These are phyloP conservation scores for Proterorhinus semilunaris DNA, from an alignment of 2,113 vertebrate species.

Conservation along the genomic window DNA sequence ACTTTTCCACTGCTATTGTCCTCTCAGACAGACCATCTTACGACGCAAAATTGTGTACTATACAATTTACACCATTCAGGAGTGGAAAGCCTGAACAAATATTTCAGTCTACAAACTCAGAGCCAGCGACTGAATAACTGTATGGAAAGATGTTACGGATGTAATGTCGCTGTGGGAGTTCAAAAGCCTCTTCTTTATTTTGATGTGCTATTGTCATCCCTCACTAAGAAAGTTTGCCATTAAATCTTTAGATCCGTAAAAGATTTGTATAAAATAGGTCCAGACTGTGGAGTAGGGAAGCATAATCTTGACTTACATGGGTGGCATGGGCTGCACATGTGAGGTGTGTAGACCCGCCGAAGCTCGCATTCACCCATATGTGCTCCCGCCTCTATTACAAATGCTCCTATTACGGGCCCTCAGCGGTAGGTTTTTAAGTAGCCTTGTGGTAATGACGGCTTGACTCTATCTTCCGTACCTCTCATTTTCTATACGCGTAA, in stretches of 20 bases:
- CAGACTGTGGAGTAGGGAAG: no score
- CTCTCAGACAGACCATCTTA: no score
- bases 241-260: no score
- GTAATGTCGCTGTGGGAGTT: not conserved
- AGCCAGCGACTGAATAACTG: not conserved
- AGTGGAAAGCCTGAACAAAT: not conserved
- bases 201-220: no score
- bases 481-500: conserved; percentile 39
- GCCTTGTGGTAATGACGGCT: conserved; percentile 67
- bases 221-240: no score
- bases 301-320: not conserved
- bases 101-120: not conserved
- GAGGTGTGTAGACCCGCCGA: conserved; percentile 44
- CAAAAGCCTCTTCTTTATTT: no score
- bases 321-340: conserved; percentile 43
- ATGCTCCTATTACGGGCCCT: conserved; percentile 73
- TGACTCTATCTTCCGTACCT: conserved; percentile 43
- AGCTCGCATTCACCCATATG: conserved; percentile 51
- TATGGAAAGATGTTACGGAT: not conserved
- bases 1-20: no score
- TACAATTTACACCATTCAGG: not conserved
- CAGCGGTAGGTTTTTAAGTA: conserved; percentile 66
- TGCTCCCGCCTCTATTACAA: conserved; percentile 69
- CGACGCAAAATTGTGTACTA: no score
- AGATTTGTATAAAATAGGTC: no score